A percentile compares a stretch with the other conserved stretches of the same genome.
Evolutionary conservation across 2,888 invertebrate genomes (phyloP).

Genomic region (Eustalomyia histrio): DNA sequence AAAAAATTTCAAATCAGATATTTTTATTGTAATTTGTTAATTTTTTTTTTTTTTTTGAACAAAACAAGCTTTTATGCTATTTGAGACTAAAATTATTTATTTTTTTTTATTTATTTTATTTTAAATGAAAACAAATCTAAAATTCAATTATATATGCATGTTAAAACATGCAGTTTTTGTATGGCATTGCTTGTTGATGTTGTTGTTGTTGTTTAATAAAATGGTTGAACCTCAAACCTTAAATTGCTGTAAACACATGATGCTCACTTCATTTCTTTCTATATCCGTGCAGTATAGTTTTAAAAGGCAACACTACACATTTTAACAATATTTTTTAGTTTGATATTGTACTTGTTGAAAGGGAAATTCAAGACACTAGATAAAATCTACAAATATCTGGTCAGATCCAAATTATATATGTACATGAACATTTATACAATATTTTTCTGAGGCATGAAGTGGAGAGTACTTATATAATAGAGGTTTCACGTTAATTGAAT

Average conservation of each 20-base stretch:
- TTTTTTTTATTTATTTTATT: background rate
- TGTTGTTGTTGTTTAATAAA: background rate
- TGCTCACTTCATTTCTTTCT: background rate
- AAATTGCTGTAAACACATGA: background rate
- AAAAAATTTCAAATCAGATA: too few relatives aligned
- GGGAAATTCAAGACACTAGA: too few relatives aligned
- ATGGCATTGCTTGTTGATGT: background rate
- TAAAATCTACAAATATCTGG: too few relatives aligned
- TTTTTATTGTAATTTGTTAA: background rate
- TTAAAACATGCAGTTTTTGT: background rate
- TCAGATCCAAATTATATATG: too few relatives aligned
- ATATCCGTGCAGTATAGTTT: background rate
- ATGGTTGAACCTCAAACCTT: background rate
- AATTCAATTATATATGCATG: background rate
- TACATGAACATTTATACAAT: too few relatives aligned
- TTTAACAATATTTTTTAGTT: constrained; percentile 6
- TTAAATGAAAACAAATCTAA: background rate
- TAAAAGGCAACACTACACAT: background rate
- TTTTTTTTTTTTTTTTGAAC: background rate
- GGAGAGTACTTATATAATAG: too few relatives aligned
- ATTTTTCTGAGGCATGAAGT: too few relatives aligned
- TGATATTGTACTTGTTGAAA: background rate
- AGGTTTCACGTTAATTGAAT: too few relatives aligned
- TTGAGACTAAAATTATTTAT: background rate
- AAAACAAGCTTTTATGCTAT: background rate